Percentiles rank a stretch among this genome's conserved stretches.
Conservation (phyloP, 2,113 vertebrate genomes). For the Ahaetulla prasina region DNA sequence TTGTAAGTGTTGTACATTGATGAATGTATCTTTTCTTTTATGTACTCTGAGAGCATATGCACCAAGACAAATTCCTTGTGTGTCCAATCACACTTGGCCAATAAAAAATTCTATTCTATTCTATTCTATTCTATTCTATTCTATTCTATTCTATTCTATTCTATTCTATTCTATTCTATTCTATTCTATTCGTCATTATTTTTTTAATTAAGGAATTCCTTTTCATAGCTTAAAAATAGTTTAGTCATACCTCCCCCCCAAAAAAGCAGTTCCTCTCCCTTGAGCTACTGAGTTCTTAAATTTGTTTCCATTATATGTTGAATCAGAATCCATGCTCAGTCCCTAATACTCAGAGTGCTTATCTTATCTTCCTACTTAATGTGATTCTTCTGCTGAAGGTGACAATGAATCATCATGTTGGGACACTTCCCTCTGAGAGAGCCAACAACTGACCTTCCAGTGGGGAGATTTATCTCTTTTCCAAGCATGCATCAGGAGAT, state of each 20-base stretch:
- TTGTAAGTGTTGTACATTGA: too few species aligned
- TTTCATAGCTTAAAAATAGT: not conserved
- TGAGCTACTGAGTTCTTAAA: not conserved
- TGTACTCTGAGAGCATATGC: too few species aligned
- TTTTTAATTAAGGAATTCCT: not conserved
- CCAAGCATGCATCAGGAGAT: not conserved
- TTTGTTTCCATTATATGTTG: not conserved
- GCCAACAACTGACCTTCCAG: constrained; percentile 53
- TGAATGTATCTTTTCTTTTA: too few species aligned
- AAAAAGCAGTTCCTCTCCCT: not conserved
- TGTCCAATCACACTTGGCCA: too few species aligned
- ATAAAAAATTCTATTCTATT: too few species aligned
- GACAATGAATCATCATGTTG: constrained; percentile 51
- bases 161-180: too few species aligned
- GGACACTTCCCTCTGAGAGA: constrained; percentile 44
- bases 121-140: too few species aligned
- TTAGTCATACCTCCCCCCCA: not conserved
- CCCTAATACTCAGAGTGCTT: constrained; percentile 7
- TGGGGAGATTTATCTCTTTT: constrained; percentile 40
- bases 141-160: too few species aligned
- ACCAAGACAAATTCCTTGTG: too few species aligned
- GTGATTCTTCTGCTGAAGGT: constrained; percentile 34
- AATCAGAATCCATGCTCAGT: not conserved
- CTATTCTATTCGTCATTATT: not conserved
- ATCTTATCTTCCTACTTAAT: constrained; percentile 28